phyloP scores from a whole-genome alignment of 2,113 vertebrate species.

The Bambusicola thoracicus region DNA sequence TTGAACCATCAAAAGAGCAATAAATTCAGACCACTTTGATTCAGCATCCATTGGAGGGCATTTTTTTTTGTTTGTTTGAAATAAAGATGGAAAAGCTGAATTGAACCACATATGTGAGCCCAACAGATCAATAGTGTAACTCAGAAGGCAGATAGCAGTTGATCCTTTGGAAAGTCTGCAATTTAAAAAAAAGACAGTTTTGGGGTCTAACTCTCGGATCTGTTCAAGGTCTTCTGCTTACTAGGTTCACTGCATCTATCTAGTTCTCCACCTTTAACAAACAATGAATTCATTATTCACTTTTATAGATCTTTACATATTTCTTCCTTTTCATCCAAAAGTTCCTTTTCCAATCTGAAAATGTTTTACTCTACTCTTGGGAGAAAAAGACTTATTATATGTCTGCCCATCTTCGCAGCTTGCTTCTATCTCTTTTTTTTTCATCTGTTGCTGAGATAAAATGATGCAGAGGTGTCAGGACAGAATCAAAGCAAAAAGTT shows the following conservation, averaged over 20 bases:
- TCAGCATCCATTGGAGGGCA: not conserved
- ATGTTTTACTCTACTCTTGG: not conserved
- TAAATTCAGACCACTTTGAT: not conserved
- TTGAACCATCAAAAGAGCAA: rapidly evolving
- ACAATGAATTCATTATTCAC: not conserved
- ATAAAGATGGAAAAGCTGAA: not conserved
- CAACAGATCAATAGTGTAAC: not conserved
- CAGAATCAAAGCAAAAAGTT: not conserved
- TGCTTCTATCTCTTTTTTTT: not conserved
- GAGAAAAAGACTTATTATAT: not conserved
- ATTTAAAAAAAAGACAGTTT: not conserved
- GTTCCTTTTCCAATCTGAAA: not conserved
- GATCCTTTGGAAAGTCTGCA: not conserved
- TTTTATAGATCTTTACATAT: not conserved
- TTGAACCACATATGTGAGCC: not conserved
- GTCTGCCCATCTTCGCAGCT: not conserved
- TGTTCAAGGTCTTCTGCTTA: not conserved
- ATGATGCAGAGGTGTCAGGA: not conserved
- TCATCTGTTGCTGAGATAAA: not conserved
- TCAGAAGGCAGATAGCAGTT: not conserved
- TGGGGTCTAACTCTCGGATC: not conserved
- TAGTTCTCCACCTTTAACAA: not conserved
- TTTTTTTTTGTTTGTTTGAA: not conserved
- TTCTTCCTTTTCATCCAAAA: not conserved
- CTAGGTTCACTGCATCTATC: not conserved